phyloP scores from a whole-genome alignment of 2,113 vertebrate species.

The Forbesichthys agassizii region DNA sequence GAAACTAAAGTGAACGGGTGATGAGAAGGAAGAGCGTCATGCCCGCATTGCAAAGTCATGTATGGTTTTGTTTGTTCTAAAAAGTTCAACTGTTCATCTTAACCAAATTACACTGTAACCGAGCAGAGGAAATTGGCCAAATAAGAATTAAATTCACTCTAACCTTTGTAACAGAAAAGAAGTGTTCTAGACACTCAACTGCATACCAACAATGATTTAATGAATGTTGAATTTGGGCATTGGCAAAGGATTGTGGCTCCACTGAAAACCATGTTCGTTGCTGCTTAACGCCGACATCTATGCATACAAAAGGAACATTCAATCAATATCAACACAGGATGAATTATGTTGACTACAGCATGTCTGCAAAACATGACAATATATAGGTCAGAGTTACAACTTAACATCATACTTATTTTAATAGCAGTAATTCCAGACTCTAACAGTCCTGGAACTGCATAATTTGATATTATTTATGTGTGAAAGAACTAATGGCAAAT shows the following conservation, averaged over 20 bases:
- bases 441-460: neutral
- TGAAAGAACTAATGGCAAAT: neutral
- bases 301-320: no score
- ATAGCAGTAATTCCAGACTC: neutral
- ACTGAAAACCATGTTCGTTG: neutral
- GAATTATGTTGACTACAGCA: neutral
- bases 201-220: conserved; percentile 36
- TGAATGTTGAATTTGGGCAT: conserved; percentile 14
- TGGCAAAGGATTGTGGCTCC: neutral
- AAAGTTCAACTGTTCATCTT: conserved; percentile 40
- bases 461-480: neutral
- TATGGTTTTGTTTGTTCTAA: conserved; percentile 26
- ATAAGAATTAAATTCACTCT: conserved; percentile 18
- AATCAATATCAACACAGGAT: no score
- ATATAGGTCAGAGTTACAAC: neutral
- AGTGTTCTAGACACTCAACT: conserved; percentile 12
- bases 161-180: conserved; percentile 25
- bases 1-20: conserved; percentile 14
- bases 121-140: conserved; percentile 1
- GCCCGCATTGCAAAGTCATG: conserved; percentile 12
- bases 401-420: neutral
- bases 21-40: neutral
- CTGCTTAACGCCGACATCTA: neutral
- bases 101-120: conserved; percentile 24
- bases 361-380: neutral